Percentiles rank a stretch among this genome's conserved stretches.
Conservation (phyloP, 2,113 vertebrate species). For the Orthochromis malagaraziensis region DNA sequence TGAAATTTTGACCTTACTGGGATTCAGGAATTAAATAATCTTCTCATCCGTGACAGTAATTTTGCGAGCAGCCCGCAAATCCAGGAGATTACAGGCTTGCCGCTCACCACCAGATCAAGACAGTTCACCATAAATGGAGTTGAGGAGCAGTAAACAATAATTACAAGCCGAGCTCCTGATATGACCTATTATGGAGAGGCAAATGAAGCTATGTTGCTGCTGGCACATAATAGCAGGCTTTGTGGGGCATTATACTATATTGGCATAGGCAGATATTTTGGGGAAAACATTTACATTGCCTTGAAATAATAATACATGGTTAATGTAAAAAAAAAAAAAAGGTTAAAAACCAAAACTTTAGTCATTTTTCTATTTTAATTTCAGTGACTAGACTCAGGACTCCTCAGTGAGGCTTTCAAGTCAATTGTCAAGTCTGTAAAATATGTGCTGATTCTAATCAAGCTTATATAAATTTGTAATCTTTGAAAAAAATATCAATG, state of each 20-base stretch:
- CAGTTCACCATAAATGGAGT: conserved; percentile 54
- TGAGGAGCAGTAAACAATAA: conserved; percentile 47
- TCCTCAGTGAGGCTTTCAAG: not conserved
- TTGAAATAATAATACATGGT: not conserved
- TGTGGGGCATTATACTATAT: not conserved
- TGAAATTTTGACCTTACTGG: conserved; percentile 46
- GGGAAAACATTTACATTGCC: not conserved
- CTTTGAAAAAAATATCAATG: not conserved
- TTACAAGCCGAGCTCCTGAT: conserved; percentile 26
- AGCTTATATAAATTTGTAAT: not conserved
- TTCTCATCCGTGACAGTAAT: conserved; percentile 46
- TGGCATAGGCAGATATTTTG: not conserved
- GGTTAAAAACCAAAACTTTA: not conserved
- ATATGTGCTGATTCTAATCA: not conserved
- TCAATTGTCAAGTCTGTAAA: not conserved
- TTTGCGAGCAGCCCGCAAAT: conserved; percentile 35
- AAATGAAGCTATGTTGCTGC: conserved; percentile 27
- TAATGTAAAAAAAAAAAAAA: not conserved
- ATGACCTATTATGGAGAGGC: conserved; percentile 42
- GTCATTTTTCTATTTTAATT: not conserved
- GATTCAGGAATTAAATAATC: conserved; percentile 38
- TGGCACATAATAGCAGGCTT: conserved; percentile 12
- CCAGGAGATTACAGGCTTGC: conserved; percentile 34
- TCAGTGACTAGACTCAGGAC: not conserved
- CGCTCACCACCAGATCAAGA: conserved; percentile 8